phyloP scores from a whole-genome alignment of 2,797 vertebrate species.

The Peromyscus eremicus region DNA sequence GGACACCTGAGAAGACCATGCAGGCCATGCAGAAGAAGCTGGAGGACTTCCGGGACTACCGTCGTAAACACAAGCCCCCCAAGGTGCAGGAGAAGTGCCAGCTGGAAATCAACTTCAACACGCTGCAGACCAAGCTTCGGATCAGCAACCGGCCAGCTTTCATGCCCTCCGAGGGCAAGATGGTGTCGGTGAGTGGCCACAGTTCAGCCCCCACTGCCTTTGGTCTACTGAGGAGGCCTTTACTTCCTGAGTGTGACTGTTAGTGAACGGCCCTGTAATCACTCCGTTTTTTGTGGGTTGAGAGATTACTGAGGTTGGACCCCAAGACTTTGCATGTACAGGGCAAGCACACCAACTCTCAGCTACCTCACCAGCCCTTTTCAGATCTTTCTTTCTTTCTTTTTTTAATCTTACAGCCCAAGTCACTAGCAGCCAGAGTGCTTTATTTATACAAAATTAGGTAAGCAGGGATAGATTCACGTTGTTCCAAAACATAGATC shows the following conservation, averaged over 20 bases:
- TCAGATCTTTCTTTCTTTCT: too few relatives aligned
- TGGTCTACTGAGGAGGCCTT: not conserved
- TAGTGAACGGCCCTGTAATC: too few relatives aligned
- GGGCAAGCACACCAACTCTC: not conserved
- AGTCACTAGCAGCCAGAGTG: too few relatives aligned
- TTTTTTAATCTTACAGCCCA: too few relatives aligned
- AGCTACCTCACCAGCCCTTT: not conserved
- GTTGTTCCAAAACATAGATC: too few relatives aligned
- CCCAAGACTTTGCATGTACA: not conserved
- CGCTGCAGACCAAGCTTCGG: constrained; percentile 97
- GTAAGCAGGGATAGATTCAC: too few relatives aligned
- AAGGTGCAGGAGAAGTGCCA: constrained; percentile 99
- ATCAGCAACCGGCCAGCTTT: constrained; percentile 98
- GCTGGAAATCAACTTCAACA: constrained; percentile 99
- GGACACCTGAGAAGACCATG: constrained; percentile 96
- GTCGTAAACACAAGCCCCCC: constrained; percentile 97
- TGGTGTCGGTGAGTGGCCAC: constrained; percentile 96
- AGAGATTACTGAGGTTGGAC: not conserved
- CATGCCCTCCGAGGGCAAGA: constrained; percentile 99
- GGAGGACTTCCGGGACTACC: constrained; percentile 98
- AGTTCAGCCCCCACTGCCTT: too few relatives aligned
- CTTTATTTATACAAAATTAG: too few relatives aligned
- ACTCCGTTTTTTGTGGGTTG: not conserved
- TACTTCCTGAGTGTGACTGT: not conserved
- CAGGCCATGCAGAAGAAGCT: constrained; percentile 97